Evolutionary conservation across 2,797 vertebrate species (phyloP), one percentile per base, ranked within the genome.

Genomic region (Arremon brunneinucha): DNA sequence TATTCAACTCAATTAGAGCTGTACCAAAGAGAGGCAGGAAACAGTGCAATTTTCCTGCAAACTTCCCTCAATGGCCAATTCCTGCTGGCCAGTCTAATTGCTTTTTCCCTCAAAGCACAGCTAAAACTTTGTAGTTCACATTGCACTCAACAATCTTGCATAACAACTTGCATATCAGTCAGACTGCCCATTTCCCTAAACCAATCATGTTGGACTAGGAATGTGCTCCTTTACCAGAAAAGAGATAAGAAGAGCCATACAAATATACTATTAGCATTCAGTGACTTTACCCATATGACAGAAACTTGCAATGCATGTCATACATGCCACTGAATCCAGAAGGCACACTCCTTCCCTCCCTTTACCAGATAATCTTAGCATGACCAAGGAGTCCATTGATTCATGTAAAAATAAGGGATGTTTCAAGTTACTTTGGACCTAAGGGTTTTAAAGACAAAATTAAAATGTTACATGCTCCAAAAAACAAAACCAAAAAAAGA

Each of bases 1-100:
- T 93, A 91, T 96, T 93, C 52, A 55, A 77, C 91, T 91, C 95
- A 97, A 97, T 96, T 96, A 96, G 91, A 97, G 96, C 78, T 89
- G 44, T 68, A 81, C 20, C 11, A 8, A 72, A 53, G 90, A 91
- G 89, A 95, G 82, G 90, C 14, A 12, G 85, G 83, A 94, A 70
- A 68, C 43, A 87, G 63, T 8, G n/a, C 47, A 91, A 89, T 80
- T 94, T 90, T 53, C 43, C 49, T 5, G 24, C 67, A 78, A 76
- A 75, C 72, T 90, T 79, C 82, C 82, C 77, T 95, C 92, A 95
- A 39, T 71, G 89, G 81, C 46, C 26, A 14, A 64, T 47, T 96
- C 67, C 69, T 84, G 90, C 74, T 56, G 79, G 53, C 52, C 10
- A 1, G 57, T 59, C 57, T 95, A 95, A 93, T 63, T 85, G 86